Conservation (phyloP, 2,113 vertebrate genomes). For the Verasper variegatus region DNA sequence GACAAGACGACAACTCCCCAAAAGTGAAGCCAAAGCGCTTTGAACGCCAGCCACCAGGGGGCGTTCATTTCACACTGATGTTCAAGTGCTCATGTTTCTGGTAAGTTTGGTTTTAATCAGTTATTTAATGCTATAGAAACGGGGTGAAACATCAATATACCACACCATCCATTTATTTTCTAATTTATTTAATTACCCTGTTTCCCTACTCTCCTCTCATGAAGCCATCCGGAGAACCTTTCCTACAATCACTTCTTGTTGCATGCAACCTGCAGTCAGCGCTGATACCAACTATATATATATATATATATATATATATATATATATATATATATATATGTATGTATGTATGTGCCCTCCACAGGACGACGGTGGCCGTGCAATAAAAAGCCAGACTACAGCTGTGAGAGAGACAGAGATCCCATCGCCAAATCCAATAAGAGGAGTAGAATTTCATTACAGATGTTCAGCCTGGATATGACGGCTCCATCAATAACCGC, state of each 20-base stretch:
- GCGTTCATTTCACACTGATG: background rate
- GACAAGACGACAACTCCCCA: background rate
- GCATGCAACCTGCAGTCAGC: constrained; percentile 13
- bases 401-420: constrained; percentile 69
- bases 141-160: background rate
- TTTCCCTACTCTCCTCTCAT: background rate
- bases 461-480: constrained; percentile 80
- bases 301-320: background rate
- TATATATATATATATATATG: background rate
- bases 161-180: background rate
- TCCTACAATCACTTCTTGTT: constrained; percentile 27
- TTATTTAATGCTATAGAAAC: background rate
- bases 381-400: constrained; percentile 70
- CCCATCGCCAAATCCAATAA: constrained; percentile 79
- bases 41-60: no score
- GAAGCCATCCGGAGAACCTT: constrained; percentile 23
- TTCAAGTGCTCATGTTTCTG: no score
- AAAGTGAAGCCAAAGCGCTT: background rate
- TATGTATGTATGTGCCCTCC: constrained; percentile 13
- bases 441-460: constrained; percentile 79
- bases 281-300: constrained; percentile 6
- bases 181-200: background rate
- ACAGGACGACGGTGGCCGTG: constrained; percentile 34
- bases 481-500: constrained; percentile 81
- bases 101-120: background rate